Evolutionary conservation across 2,888 invertebrate genomes (phyloP).

Genomic region (Caenorhabditis imperialis): DNA sequence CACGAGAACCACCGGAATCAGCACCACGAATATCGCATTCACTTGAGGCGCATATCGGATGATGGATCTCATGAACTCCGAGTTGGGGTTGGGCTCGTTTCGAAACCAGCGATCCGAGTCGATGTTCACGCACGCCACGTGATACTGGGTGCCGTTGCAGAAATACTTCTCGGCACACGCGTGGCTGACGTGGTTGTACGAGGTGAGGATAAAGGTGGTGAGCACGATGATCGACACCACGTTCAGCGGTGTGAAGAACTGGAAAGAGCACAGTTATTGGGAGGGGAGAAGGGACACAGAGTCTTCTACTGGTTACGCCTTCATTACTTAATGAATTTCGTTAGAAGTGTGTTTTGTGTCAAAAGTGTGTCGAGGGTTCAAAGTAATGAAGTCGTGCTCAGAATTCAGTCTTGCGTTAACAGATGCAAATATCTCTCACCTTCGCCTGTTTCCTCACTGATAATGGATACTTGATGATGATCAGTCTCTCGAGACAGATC

Average conservation of each 20-base stretch:
- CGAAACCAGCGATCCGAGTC: conserved; percentile 72
- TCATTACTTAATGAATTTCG: too few relatives aligned
- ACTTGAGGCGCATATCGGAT: conserved; percentile 62
- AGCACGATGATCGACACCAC: conserved; percentile 65
- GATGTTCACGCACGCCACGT: conserved; percentile 64
- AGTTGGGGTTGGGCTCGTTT: conserved; percentile 66
- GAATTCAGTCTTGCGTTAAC: neutral
- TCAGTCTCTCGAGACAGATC: conserved; percentile 73
- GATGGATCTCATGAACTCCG: conserved; percentile 52
- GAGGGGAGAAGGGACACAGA: too few relatives aligned
- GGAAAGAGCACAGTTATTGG: conserved; percentile 7
- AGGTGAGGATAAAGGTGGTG: conserved; percentile 70
- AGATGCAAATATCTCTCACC: conserved; percentile 16
- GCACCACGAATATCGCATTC: conserved; percentile 70
- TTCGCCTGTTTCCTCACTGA: conserved; percentile 56
- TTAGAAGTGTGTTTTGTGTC: too few relatives aligned
- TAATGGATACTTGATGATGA: conserved; percentile 74
- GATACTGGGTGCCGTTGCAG: conserved; percentile 73
- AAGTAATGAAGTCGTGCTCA: too few relatives aligned
- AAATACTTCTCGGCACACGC: conserved; percentile 67
- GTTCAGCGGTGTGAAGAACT: conserved; percentile 59
- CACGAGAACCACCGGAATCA: conserved; percentile 72
- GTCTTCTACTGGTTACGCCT: too few relatives aligned
- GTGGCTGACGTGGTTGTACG: conserved; percentile 72
- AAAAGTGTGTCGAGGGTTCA: too few relatives aligned